Conservation (phyloP, 2,888 invertebrate genomes). For the Trichopria drosophilae region DNA sequence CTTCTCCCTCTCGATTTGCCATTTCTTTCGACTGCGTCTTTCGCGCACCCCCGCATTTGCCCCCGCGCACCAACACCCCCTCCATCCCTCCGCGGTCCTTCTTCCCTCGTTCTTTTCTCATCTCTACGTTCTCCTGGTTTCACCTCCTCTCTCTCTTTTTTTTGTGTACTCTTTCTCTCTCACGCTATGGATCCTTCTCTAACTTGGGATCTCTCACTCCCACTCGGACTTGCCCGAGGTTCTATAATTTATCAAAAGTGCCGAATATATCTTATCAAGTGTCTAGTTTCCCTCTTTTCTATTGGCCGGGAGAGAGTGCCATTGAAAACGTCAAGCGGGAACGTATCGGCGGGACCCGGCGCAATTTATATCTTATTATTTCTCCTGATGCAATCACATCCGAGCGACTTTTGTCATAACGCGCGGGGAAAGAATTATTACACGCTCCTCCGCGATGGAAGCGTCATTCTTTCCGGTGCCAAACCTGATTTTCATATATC, state of each 20-base stretch:
- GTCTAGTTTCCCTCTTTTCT: slow-evolving; percentile 29
- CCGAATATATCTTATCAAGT: slow-evolving; percentile 29
- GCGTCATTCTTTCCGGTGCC: slow-evolving; percentile 9
- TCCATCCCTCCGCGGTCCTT: not conserved
- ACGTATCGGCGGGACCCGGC: slow-evolving; percentile 12
- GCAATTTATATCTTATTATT: slow-evolving; percentile 28
- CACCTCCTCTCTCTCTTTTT: slow-evolving; percentile 1
- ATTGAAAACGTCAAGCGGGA: slow-evolving; percentile 19
- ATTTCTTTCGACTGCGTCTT: slow-evolving; percentile 43
- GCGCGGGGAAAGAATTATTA: slow-evolving; percentile 16
- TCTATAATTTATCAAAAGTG: slow-evolving; percentile 25
- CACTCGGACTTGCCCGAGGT: not conserved
- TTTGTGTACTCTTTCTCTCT: slow-evolving; percentile 6
- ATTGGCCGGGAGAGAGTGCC: slow-evolving; percentile 22
- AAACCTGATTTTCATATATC: slow-evolving; percentile 17
- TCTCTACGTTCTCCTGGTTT: no score
- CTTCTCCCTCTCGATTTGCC: slow-evolving; percentile 28
- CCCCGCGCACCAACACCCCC: slow-evolving; percentile 6
- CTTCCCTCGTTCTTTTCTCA: slow-evolving; percentile 2
- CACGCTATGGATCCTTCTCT: slow-evolving; percentile 1
- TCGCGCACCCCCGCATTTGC: slow-evolving; percentile 6
- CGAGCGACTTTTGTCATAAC: slow-evolving; percentile 17
- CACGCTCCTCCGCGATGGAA: not conserved
- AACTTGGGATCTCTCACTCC: not conserved
- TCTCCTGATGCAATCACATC: slow-evolving; percentile 15